Evolutionary conservation across 2,113 vertebrate genomes (phyloP).

Genomic region (Microtus ochrogaster): DNA sequence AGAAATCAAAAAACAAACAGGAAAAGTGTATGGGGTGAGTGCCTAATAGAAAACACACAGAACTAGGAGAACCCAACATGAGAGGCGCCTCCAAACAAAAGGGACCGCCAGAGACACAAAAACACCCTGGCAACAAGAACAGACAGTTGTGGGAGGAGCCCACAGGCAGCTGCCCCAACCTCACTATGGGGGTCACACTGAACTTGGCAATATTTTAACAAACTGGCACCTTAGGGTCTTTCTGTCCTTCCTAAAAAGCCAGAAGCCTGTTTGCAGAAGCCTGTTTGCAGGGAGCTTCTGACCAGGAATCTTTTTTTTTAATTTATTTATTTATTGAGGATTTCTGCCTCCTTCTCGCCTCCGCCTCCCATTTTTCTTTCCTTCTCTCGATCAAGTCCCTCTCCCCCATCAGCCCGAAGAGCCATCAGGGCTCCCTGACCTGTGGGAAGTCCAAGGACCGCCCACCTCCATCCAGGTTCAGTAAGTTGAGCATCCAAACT

Average conservation of each 20-base stretch:
- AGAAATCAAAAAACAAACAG: background rate
- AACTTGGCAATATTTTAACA: conserved; percentile 17
- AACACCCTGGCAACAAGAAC: background rate
- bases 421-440: too few relatives aligned
- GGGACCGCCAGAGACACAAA: background rate
- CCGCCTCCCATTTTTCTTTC: too few relatives aligned
- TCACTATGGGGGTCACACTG: background rate
- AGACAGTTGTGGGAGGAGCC: background rate
- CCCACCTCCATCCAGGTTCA: too few relatives aligned
- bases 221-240: background rate
- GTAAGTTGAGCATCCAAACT: too few relatives aligned
- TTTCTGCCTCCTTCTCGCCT: too few relatives aligned
- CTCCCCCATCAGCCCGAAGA: too few relatives aligned
- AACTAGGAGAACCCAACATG: background rate
- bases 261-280: background rate
- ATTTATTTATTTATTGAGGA: too few relatives aligned
- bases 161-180: background rate
- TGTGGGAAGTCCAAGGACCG: too few relatives aligned
- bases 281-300: too few relatives aligned
- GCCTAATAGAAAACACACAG: background rate
- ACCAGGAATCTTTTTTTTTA: too few relatives aligned
- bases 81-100: background rate
- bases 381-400: too few relatives aligned
- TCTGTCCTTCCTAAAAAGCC: background rate
- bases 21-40: too few relatives aligned